Base-by-base conservation (phyloP, 2,888 invertebrate genomes). In the Acleris laterana region DNA sequence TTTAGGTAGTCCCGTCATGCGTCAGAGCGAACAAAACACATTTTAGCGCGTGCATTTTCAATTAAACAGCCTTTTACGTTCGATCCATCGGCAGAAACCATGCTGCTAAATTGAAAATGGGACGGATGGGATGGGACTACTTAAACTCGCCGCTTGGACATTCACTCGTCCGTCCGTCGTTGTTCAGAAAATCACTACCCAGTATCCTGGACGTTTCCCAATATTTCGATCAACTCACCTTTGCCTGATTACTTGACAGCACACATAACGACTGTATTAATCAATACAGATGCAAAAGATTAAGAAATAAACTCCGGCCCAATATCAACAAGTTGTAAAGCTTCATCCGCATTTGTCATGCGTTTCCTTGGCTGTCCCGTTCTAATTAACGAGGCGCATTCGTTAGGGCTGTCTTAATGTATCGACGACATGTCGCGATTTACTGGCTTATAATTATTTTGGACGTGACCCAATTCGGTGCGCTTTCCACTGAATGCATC, bases 401-500 rank as follows among this genome's bases (percentile, higher is more conserved):
- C 73, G 72, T 77, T 75, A 75, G 72, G 25, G 25, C 57, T 2
- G 59, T 44, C 28, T n/a, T 63, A 75, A 80, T 74, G 74, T 77
- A 81, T 77, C 71, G 73, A 69, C 68, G 70, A 72, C 63, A 70
- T 55, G 72, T 70, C 69, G 67, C 65, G 75, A 87, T 85, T 85
- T 84, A 87, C 78, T 78, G 76, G 73, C 76, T 75, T 81, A 80
- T 85, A 85, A 87, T 87, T 84, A 84, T 80, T 83, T 84, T 88
- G 87, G 88, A 83, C 76, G 70, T 76, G 77, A 76, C 83, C 87
- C 88, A 88, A 87, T 82, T 81, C 70, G 63, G 66, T 71, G 72
- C 73, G 69, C 58, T 70, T 70, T 71, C 70, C 72, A 67, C 69
- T 61, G 63, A 71, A 75, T 77, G 73, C 71, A 78, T 76, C 74